phyloP scores from a whole-genome alignment of 1,140 invertebrate genomes.

The Episyrphus balteatus region DNA sequence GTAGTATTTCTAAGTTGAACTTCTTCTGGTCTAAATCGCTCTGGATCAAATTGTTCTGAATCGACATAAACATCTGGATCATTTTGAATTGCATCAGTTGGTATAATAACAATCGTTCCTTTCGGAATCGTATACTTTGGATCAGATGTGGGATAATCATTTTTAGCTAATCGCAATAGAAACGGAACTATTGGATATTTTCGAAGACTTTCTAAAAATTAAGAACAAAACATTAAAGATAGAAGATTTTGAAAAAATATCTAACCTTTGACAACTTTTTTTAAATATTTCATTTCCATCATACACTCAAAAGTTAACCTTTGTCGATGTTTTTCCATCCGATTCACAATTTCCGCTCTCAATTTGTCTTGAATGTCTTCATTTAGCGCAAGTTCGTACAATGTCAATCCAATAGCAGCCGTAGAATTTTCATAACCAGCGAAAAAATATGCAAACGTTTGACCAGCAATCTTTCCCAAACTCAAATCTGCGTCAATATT shows the following conservation, averaged over 20 bases:
- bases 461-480: conserved; percentile 36
- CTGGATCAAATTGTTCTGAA: conserved; percentile 53
- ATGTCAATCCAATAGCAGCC: conserved; percentile 36
- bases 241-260: no score
- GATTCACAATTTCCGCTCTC: conserved; percentile 37
- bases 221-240: not conserved
- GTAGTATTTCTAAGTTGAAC: conserved; percentile 34
- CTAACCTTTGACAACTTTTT: conserved; percentile 40
- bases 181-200: conserved; percentile 42
- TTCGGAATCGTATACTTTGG: conserved; percentile 34
- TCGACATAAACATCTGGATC: conserved; percentile 45
- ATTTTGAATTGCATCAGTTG: conserved; percentile 34
- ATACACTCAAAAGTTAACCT: conserved; percentile 39
- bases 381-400: conserved; percentile 43
- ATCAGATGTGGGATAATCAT: conserved; percentile 35
- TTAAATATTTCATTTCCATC: conserved; percentile 44
- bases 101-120: conserved; percentile 30
- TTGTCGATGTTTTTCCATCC: conserved; percentile 25
- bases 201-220: conserved; percentile 41
- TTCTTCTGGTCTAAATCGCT: conserved; percentile 49
- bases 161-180: conserved; percentile 33
- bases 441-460: conserved; percentile 50
- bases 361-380: conserved; percentile 39
- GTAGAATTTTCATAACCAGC: conserved; percentile 51
- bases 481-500: conserved; percentile 17